Percentiles rank a stretch among this genome's conserved stretches.
phyloP scores from a whole-genome alignment of 2,888 invertebrate species.

The Amphipoea oculea region DNA sequence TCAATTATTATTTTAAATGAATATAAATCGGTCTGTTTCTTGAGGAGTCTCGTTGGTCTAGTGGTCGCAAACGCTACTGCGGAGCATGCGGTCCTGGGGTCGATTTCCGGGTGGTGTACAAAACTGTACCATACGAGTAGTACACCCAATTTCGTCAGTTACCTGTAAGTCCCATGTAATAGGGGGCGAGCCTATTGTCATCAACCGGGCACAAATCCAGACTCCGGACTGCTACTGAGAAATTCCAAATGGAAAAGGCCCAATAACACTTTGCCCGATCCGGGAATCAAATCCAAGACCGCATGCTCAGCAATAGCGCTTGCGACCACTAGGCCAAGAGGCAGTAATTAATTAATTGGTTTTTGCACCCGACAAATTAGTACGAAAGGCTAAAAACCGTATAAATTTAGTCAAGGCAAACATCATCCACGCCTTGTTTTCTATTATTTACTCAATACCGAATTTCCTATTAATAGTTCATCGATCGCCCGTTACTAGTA shows the following conservation, averaged over 20 bases:
- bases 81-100: background rate
- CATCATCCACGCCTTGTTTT: slow-evolving; percentile 23
- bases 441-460: slow-evolving; percentile 41
- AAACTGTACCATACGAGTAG: too few species aligned
- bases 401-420: slow-evolving; percentile 11
- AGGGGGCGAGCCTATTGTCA: too few species aligned
- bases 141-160: too few species aligned
- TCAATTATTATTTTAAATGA: slow-evolving; percentile 4
- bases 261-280: background rate
- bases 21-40: too few species aligned
- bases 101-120: background rate
- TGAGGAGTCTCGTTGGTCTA: background rate
- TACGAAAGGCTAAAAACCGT: slow-evolving; percentile 5
- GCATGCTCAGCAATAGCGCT: background rate
- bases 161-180: too few species aligned
- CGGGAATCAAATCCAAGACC: background rate
- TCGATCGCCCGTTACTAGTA: slow-evolving; percentile 33
- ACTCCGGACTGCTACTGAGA: background rate
- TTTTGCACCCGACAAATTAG: background rate
- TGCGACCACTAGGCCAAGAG: background rate
- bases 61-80: background rate
- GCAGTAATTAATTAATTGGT: slow-evolving; percentile 4
- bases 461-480: slow-evolving; percentile 37
- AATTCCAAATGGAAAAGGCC: background rate
- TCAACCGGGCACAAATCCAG: background rate